Base-by-base conservation (phyloP, 1,140 invertebrate species). In the Phymorhynchus buccinoides region DNA sequence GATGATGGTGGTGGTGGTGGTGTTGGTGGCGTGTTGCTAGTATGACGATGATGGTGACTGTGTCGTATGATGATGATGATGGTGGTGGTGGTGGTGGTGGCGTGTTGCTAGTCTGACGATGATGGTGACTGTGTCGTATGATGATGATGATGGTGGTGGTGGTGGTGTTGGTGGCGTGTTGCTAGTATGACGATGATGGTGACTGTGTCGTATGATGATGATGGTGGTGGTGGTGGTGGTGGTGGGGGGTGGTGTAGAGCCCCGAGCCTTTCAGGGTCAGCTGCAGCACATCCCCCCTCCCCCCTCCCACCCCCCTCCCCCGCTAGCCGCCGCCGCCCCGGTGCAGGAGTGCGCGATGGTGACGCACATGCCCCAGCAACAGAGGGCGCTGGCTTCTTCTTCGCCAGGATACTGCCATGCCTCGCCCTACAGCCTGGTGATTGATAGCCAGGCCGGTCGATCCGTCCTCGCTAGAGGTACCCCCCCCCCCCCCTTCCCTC, bases 401-500 rank as follows among this genome's bases (percentile, higher is more conserved):
- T 75, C n/a, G 41, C 30, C n/a, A n/a, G n/a, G n/a, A n/a, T n/a
- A n/a, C n/a, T n/a, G n/a, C n/a, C n/a, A n/a, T 18, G 39, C 81
- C n/a, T 75, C 82, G 39, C 87, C 84, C 41, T 88, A 77, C 86
- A 83, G 75, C 79, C 62, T 89, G 80, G 86, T 84, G 56, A 84
- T 87, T 30, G 86, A 87, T 86, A 85, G 87, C 42, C 48, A 85
- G 83, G 85, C 75, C 68, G 86, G 85, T 88, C 86, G 88, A 84
- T 84, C 85, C 62, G 84, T 88, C 44, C 42, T 85, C 56, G 83
- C 85, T 88, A 87, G 88, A 89, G 89, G 87, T 89, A 37, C 73
- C 32, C 35, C 22, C n/a, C 32, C 35, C 22, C n/a, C 35, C 22
- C 68, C 37, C 35, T 66, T 9, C 27, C 27, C 30, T 66, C 6